A percentile compares a stretch with the other conserved stretches of the same genome.
phyloP scores from a whole-genome alignment of 1,140 invertebrate species.

The Caerostris darwini region DNA sequence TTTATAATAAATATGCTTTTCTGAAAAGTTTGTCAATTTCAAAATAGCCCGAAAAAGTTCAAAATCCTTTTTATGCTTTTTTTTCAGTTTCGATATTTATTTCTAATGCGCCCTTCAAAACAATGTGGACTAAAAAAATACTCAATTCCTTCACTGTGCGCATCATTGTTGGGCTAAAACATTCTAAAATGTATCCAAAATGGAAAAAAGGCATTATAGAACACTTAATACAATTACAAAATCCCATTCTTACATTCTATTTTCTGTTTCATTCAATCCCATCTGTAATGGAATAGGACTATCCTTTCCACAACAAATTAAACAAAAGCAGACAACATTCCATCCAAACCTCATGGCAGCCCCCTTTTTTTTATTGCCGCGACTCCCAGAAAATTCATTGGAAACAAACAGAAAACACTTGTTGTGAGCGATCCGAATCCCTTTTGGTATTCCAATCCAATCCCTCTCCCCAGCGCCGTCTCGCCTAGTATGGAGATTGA shows the following conservation, averaged over 20 bases:
- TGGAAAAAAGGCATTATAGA: no score
- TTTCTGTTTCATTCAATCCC: not conserved
- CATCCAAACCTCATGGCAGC: not conserved
- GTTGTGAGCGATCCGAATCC: conserved; percentile 15
- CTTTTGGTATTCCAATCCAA: conserved; percentile 31
- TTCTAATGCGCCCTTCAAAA: no score
- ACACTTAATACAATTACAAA: not conserved
- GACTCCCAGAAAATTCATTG: not conserved
- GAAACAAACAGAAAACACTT: not conserved
- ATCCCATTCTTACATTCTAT: not conserved
- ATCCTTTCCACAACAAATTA: not conserved
- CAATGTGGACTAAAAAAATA: no score
- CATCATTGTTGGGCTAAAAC: no score
- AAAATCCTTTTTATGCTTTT: no score
- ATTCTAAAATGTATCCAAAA: no score
- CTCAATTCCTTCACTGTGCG: no score
- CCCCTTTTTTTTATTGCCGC: not conserved
- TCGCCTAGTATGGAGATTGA: conserved; percentile 29
- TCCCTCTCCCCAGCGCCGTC: not conserved
- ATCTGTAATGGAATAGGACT: not conserved
- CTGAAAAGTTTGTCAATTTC: no score
- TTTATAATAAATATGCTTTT: no score
- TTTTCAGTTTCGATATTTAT: no score
- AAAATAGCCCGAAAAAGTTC: no score
- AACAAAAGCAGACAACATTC: not conserved